A percentile compares a stretch with the other conserved stretches of the same genome.
Conservation (phyloP, 2,797 vertebrate genomes). For the Threskiornis aethiopicus region DNA sequence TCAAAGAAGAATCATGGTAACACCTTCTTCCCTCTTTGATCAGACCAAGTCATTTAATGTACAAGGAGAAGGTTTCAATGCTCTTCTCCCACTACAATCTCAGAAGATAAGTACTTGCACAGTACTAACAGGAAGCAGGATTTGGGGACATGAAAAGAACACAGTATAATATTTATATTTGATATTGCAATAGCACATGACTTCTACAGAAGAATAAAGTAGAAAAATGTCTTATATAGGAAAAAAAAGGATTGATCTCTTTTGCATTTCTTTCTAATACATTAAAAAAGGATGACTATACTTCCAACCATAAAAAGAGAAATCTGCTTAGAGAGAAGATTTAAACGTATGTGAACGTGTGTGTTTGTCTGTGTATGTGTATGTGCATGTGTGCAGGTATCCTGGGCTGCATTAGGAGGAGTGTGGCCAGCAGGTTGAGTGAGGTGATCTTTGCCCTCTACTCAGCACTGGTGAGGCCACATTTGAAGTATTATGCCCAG, state of each 20-base stretch:
- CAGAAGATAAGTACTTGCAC: neutral
- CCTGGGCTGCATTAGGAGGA: neutral
- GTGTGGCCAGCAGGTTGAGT: neutral
- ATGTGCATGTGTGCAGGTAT: neutral
- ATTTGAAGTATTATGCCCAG: neutral
- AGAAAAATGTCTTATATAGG: neutral
- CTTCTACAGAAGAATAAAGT: neutral
- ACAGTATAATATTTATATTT: neutral
- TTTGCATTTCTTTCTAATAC: neutral
- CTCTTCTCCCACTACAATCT: neutral
- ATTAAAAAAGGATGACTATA: neutral
- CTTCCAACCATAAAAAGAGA: neutral
- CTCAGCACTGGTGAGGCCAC: neutral
- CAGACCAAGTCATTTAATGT: neutral
- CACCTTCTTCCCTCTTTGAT: neutral
- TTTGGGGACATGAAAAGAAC: neutral
- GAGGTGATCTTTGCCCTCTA: neutral
- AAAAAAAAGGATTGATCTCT: neutral
- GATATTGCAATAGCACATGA: neutral
- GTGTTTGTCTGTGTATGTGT: neutral
- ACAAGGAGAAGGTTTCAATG: neutral
- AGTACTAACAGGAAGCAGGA: neutral
- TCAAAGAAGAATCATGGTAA: neutral
- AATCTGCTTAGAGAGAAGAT: neutral
- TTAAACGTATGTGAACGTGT: neutral